These are phyloP conservation scores for Corythaixoides concolor DNA, from an alignment of 2,113 vertebrate species.

Conservation along the genomic window DNA sequence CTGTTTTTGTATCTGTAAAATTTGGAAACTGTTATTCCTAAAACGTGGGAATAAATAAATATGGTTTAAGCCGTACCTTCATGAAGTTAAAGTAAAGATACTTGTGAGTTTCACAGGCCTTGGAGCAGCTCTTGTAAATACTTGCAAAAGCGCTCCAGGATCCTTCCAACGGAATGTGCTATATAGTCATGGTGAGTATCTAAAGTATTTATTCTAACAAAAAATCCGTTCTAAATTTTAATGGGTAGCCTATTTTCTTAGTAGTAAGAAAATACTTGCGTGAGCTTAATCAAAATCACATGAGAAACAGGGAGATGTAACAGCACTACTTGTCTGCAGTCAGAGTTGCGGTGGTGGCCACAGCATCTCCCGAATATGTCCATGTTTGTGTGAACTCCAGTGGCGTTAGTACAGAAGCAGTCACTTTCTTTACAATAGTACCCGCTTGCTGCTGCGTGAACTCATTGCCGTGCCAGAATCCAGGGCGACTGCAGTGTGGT, in stretches of 20 bases:
- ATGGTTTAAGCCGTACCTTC: not conserved
- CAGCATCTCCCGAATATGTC: not conserved
- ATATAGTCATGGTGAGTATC: not conserved
- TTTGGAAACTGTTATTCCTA: not conserved
- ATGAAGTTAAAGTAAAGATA: not conserved
- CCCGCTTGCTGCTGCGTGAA: not conserved
- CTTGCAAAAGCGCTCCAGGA: not conserved
- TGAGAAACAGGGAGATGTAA: not conserved
- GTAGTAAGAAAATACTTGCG: not conserved
- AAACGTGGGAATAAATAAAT: not conserved
- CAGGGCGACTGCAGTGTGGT: rapidly evolving
- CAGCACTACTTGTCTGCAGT: not conserved
- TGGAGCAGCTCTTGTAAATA: not conserved
- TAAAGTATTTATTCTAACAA: not conserved
- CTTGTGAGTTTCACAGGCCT: not conserved
- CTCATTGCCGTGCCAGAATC: not conserved
- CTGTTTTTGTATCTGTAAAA: not conserved
- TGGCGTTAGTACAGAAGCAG: not conserved
- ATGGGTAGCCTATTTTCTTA: not conserved
- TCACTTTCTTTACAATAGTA: not conserved
- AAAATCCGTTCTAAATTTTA: not conserved
- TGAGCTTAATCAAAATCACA: not conserved
- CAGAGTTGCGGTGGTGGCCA: rapidly evolving
- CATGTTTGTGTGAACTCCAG: not conserved
- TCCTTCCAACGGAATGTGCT: not conserved